phyloP scores from a whole-genome alignment of 2,113 vertebrate genomes.

The Prunella fulvescens region DNA sequence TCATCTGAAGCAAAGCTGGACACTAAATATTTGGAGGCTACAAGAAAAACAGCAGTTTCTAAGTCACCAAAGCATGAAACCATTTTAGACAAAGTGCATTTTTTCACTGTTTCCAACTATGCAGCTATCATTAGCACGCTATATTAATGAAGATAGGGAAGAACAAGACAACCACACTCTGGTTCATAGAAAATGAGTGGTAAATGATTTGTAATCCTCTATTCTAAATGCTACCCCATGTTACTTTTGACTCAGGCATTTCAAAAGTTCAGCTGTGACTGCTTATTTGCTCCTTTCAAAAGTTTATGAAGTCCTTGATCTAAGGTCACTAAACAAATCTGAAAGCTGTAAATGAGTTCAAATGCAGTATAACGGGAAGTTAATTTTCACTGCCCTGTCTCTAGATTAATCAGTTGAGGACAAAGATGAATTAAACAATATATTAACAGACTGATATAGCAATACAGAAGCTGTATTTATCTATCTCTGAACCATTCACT shows the following conservation, averaged over 20 bases:
- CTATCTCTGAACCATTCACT: constrained; percentile 22
- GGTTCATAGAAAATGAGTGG: neutral
- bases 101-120: neutral
- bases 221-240: neutral
- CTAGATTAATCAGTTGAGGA: constrained; percentile 43
- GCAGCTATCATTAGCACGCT: neutral
- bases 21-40: neutral
- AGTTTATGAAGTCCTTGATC: constrained; percentile 50
- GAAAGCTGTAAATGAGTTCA: constrained; percentile 28
- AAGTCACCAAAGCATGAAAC: neutral
- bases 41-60: neutral
- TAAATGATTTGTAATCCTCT: neutral
- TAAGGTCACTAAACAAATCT: constrained; percentile 37
- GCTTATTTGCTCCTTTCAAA: constrained; percentile 20
- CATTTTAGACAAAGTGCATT: neutral
- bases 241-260: neutral
- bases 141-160: neutral
- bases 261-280: neutral
- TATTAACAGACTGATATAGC: constrained; percentile 12
- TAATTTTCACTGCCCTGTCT: constrained; percentile 67
- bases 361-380: constrained; percentile 12
- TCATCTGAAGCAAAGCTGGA: neutral
- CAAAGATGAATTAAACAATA: constrained; percentile 66
- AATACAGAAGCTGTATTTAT: constrained; percentile 48
- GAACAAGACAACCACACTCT: neutral